Evolutionary conservation across 2,113 vertebrate genomes (phyloP), one percentile per base, ranked within the genome.

Genomic region (Gymnorhina tibicen): DNA sequence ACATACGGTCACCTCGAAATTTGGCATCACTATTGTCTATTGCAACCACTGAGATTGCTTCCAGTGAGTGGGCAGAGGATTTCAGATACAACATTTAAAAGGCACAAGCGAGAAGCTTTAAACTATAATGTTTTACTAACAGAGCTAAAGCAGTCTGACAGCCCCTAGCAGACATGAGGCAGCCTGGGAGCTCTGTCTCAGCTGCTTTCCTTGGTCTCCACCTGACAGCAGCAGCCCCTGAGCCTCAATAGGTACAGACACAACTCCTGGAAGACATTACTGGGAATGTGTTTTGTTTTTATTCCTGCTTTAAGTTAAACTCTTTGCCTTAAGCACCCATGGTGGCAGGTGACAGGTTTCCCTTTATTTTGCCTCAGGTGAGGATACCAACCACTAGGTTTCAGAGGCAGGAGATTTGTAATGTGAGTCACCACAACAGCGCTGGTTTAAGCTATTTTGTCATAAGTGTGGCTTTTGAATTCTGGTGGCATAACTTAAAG

Each of bases 51-150:
- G 72, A 86, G 53, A 23, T 16, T 92, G 50, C 82, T 96, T 53
- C 53, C 4, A 12, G 30, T 76, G 62, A 90, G 46, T 19, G 64
- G 58, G 60, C 67, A 83, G 78, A 69, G 32, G 79, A 93, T 73
- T 95, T 93, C 78, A 93, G 82, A 84, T 53, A 85, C 49, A 85
- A 88, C 79, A 93, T 94, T 96, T 88, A 62, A 90, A 95, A 95
- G 91, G 66, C 78, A 88, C 50, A 84, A 86, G 75, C 1, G 0
- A 97, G 82, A 88, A 86, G 42, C 82, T 92, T 95, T 85, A 95
- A 88, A 85, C 49, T 66, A 23, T 46, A 66, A 93, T 7, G 66
- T 79, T 85, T 85, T 87, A 76, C 55, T 83, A 91, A 88, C 46
- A 83, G 28, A 77, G 50, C 75, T 86, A 85, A 88, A 94, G 67